phyloP scores from a whole-genome alignment of 2,113 vertebrate species.

The Circaetus cinerascens region DNA sequence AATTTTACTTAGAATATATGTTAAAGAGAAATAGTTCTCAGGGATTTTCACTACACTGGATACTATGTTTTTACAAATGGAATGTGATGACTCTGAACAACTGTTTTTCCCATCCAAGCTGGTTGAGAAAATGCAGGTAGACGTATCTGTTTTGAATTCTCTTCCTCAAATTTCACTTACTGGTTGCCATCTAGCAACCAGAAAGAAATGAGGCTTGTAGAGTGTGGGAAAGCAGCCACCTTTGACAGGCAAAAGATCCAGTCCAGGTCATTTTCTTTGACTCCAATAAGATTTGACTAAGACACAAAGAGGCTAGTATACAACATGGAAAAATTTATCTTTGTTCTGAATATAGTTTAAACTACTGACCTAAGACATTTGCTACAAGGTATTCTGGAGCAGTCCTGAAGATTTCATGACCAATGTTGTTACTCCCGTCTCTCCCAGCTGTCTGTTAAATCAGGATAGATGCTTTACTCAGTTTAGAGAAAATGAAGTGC shows the following conservation, averaged over 20 bases:
- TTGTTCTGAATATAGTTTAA: not conserved
- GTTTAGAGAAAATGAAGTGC: slow-evolving; percentile 26
- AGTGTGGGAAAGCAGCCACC: not conserved
- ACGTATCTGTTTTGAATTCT: not conserved
- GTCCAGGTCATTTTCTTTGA: not conserved
- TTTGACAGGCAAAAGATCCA: not conserved
- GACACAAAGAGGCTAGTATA: not conserved
- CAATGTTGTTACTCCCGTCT: not conserved
- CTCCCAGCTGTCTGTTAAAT: slow-evolving; percentile 2
- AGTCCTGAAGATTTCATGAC: not conserved
- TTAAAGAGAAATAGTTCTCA: not conserved
- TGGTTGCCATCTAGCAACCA: not conserved
- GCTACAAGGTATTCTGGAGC: not conserved
- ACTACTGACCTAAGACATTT: not conserved
- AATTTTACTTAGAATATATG: not conserved
- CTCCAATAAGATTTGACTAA: not conserved
- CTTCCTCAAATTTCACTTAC: not conserved
- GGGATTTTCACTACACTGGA: not conserved
- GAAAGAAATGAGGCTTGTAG: not conserved
- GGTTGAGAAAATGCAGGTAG: not conserved
- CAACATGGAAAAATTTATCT: not conserved
- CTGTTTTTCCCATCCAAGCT: not conserved
- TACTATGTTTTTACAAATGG: not conserved
- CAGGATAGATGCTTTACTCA: slow-evolving; percentile 1
- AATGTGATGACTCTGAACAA: not conserved